Evolutionary conservation across 2,113 vertebrate species (phyloP).

Genomic region (Hipposideros armiger): DNA sequence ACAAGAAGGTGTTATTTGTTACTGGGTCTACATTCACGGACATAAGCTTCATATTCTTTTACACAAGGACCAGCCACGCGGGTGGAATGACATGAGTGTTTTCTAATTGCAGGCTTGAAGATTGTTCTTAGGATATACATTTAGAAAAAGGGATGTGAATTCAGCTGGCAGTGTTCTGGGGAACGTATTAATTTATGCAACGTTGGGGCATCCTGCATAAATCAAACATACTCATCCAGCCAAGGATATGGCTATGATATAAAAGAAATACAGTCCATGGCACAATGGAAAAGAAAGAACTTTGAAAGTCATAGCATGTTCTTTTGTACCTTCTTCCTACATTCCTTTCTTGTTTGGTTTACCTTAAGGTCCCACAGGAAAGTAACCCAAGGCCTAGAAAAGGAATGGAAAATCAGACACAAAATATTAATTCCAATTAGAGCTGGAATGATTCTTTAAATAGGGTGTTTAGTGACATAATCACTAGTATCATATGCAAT

Average conservation of each 20-base stretch:
- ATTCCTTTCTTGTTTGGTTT: background rate
- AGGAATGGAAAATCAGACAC: background rate
- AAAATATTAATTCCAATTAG: background rate
- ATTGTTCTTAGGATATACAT: background rate
- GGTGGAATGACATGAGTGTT: background rate
- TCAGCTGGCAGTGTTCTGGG: background rate
- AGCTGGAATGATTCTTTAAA: background rate
- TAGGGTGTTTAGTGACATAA: background rate
- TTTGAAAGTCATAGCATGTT: background rate
- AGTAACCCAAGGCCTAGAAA: background rate
- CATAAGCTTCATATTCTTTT: background rate
- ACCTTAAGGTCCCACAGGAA: background rate
- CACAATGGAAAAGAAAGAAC: background rate
- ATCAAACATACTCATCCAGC: background rate
- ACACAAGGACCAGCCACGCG: background rate
- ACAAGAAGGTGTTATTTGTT: background rate
- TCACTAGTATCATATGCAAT: background rate
- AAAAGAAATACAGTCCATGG: background rate
- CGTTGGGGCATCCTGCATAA: background rate
- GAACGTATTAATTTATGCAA: background rate
- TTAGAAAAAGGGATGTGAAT: conserved; percentile 10
- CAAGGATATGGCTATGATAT: background rate
- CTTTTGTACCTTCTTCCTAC: background rate
- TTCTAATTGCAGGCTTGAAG: background rate
- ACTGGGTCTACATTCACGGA: background rate